A percentile compares a stretch with the other conserved stretches of the same genome.
These are phyloP conservation scores for Latrodectus hesperus DNA, from an alignment of 2,888 invertebrate species.

Conservation along the genomic window DNA sequence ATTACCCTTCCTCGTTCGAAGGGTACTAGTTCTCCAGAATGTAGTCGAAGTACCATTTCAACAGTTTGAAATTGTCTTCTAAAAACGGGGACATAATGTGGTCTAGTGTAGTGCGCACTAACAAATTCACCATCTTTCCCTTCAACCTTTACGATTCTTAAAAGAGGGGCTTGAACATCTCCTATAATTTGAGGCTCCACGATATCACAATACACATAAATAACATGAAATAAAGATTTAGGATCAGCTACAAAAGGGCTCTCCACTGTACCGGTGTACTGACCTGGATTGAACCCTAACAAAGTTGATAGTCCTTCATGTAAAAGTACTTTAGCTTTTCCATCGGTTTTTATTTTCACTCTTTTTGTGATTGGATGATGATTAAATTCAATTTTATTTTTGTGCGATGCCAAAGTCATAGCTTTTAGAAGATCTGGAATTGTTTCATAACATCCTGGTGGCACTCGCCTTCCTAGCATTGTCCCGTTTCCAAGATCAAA, in stretches of 20 bases:
- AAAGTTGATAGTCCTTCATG: background rate
- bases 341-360: background rate
- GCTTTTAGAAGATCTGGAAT: background rate
- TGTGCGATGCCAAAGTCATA: background rate
- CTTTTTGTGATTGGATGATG: conserved; percentile 1
- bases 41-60: background rate
- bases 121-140: background rate
- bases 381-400: conserved; percentile 16
- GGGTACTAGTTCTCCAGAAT: background rate
- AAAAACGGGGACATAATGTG: background rate
- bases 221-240: background rate
- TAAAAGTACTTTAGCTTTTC: background rate
- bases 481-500: conserved; percentile 13
- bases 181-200: conserved; percentile 17
- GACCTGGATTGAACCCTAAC: background rate
- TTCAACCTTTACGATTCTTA: background rate
- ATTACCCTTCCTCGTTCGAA: background rate
- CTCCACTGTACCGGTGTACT: background rate
- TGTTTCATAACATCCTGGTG: conserved; percentile 19
- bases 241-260: conserved; percentile 19
- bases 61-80: background rate
- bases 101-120: background rate
- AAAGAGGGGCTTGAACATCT: conserved; percentile 4
- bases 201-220: conserved; percentile 9
- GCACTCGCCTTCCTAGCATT: conserved; percentile 2